These are phyloP conservation scores for Semnornis frantzii DNA, from an alignment of 2,113 vertebrate genomes.

Conservation along the genomic window DNA sequence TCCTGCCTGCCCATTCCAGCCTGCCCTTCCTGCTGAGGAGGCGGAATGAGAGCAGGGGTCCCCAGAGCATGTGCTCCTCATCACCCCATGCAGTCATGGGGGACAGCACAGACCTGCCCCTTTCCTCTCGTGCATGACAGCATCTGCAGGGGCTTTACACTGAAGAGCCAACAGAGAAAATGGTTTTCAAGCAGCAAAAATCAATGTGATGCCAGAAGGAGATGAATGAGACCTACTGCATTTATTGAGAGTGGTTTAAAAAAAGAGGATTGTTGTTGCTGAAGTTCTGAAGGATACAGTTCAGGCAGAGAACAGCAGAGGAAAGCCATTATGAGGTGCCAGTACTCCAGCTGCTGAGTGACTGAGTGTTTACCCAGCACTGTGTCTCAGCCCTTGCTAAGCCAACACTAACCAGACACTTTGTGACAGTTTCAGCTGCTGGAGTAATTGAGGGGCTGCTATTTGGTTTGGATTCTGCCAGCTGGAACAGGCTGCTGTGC, in stretches of 20 bases:
- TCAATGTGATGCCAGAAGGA: neutral
- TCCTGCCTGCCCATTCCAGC: neutral
- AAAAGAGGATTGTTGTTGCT: neutral
- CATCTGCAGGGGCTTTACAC: neutral
- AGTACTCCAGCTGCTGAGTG: neutral
- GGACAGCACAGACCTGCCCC: neutral
- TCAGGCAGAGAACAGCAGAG: neutral
- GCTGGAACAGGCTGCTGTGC: neutral
- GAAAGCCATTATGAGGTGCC: neutral
- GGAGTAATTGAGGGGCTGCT: neutral
- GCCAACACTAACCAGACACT: neutral
- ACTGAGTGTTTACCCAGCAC: neutral
- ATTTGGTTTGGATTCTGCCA: conserved; percentile 19
- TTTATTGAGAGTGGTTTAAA: neutral
- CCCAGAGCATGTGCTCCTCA: neutral
- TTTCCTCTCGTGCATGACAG: neutral
- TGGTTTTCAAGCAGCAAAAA: neutral
- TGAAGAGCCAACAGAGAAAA: neutral
- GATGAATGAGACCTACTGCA: neutral
- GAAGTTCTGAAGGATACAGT: neutral
- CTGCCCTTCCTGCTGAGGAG: neutral
- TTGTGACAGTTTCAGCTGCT: neutral
- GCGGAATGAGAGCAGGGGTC: neutral
- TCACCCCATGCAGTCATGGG: accelerated
- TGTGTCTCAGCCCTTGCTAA: neutral